Percentiles rank a stretch among this genome's conserved stretches.
Evolutionary conservation across 2,797 vertebrate genomes (phyloP).

Genomic region (Etheostoma nigrum): DNA sequence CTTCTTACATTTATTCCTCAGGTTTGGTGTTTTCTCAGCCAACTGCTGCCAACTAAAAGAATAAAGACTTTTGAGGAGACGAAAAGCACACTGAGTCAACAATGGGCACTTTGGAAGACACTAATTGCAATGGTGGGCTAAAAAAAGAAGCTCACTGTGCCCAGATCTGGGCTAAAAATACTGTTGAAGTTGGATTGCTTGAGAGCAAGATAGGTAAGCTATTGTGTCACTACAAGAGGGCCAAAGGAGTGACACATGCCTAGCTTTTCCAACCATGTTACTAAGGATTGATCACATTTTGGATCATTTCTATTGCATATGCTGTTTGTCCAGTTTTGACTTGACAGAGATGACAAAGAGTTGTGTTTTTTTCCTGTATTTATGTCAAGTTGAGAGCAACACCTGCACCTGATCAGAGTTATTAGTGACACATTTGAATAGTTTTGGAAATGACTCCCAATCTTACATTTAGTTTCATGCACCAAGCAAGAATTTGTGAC

Average conservation of each 20-base stretch:
- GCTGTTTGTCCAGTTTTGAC: slow-evolving; percentile 46
- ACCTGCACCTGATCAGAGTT: slow-evolving; percentile 24
- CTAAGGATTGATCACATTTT: slow-evolving; percentile 30
- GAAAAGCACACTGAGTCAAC: slow-evolving; percentile 69
- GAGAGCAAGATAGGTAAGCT: slow-evolving; percentile 20
- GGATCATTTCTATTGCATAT: slow-evolving; percentile 55
- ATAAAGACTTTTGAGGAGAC: slow-evolving; percentile 40
- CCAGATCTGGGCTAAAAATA: slow-evolving; percentile 13
- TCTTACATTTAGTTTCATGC: slow-evolving; percentile 20
- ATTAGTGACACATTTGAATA: slow-evolving; percentile 32
- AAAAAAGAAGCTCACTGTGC: slow-evolving; percentile 18
- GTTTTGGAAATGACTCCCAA: slow-evolving; percentile 42
- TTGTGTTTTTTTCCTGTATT: slow-evolving; percentile 41
- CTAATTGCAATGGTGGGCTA: slow-evolving; percentile 1
- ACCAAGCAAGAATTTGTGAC: slow-evolving; percentile 34
- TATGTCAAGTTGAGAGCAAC: slow-evolving; percentile 14
- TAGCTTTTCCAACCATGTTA: slow-evolving; percentile 20
- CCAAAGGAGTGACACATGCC: slow-evolving; percentile 19
- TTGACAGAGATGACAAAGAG: slow-evolving; percentile 32
- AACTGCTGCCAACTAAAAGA: slow-evolving; percentile 67
- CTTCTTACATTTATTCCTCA: slow-evolving; percentile 44
- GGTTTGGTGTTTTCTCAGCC: slow-evolving; percentile 64
- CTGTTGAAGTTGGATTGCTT: slow-evolving; percentile 13
- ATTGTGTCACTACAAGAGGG: slow-evolving; percentile 14
- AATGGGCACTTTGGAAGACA: slow-evolving; percentile 45